A percentile compares a stretch with the other conserved stretches of the same genome.
Conservation (phyloP, 2,113 vertebrate species). For the Myrmophylax atrothorax region DNA sequence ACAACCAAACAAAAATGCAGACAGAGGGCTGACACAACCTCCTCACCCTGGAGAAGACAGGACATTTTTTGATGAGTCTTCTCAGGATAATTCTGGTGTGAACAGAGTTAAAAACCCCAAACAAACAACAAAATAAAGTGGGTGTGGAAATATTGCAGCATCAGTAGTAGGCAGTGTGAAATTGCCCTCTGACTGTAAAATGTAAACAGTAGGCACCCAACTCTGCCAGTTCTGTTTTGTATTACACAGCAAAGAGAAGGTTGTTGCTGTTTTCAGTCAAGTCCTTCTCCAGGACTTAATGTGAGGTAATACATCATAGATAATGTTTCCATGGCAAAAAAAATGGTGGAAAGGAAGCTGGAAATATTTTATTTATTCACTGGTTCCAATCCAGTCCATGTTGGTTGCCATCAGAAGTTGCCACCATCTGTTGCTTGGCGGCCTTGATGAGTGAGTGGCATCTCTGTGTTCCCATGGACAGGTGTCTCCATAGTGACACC, state of each 20-base stretch:
- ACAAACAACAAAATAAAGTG: background rate
- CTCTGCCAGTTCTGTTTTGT: slow-evolving; percentile 4
- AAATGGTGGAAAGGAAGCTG: background rate
- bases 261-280: background rate
- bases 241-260: background rate
- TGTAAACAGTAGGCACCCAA: slow-evolving; percentile 32
- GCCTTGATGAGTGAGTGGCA: background rate
- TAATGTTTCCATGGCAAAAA: background rate
- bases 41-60: background rate
- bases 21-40: background rate
- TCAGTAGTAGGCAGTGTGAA: slow-evolving; percentile 47
- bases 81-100: background rate
- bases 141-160: slow-evolving; percentile 31
- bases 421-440: slow-evolving; percentile 28
- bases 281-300: background rate
- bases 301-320: background rate
- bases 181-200: slow-evolving; percentile 15
- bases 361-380: background rate
- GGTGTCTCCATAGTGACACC: slow-evolving; percentile 1
- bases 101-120: background rate
- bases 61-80: background rate
- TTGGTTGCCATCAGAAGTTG: background rate
- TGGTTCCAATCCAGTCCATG: background rate
- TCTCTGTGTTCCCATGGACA: background rate
- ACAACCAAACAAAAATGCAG: background rate